Evolutionary conservation across 1,140 invertebrate species (phyloP), one percentile per base, ranked within the genome.

Genomic region (Zaprionus vittiger): DNA sequence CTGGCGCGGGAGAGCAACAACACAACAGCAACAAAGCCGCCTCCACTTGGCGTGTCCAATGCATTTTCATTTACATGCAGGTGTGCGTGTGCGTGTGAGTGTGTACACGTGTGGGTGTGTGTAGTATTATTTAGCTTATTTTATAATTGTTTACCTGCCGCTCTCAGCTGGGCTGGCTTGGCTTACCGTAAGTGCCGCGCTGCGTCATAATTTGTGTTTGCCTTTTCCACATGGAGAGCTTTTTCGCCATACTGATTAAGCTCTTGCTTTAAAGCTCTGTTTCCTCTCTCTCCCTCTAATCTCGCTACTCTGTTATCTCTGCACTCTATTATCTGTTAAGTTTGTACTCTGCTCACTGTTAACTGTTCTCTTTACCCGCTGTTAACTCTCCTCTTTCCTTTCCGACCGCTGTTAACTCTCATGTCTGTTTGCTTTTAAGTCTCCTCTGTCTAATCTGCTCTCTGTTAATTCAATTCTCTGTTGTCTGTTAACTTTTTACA

Each of bases 401-500:
- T 44, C 12, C n/a, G n/a, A 2, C 15, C 0, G 41, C 41, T 44
- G 41, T 44, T 44, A 44, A 44, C 14, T n/a, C 41, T 44, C 5
- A 14, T 47, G n/a, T 47, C 6, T 47, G 15, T 7, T 15, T 17
- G 1, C 41, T 6, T 1, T 15, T 60, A 41, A 20, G 7, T 56
- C 6, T 2, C 26, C 14, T 28, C 15, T 44, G 11, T 11, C 31
- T 22, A 11, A 20, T 37, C 26, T 28, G 7, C 6, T 31, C 7
- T 31, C 28, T 31, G 28, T 31, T 31, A 31, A 31, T 7, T 31
- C 2, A 31, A 31, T 31, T 2, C 7, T 31, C 6, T 55, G n/a
- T 41, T 24, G 5, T 54, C 24, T 52, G 31, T 74, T 71, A 54
- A 55, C 24, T 28, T 11, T 63, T 62, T 76, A 31, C 92, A 99